Conservation (phyloP, 2,113 vertebrate species). For the Clupea harengus region DNA sequence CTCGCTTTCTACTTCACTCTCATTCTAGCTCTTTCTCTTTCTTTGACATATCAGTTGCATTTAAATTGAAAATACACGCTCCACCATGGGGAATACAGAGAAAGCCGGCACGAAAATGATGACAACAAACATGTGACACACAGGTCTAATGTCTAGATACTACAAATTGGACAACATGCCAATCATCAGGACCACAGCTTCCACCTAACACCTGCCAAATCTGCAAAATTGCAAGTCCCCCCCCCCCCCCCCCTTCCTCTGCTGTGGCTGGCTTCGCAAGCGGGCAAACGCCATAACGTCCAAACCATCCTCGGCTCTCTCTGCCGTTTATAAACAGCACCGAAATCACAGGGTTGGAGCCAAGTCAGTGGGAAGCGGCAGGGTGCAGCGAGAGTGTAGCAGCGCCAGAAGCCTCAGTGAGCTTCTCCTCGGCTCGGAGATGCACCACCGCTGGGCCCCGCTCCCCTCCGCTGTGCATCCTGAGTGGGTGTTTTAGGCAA, state of each 20-base stretch:
- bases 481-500: slow-evolving; percentile 13
- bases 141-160: background rate
- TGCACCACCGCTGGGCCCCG: background rate
- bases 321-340: background rate
- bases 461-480: background rate
- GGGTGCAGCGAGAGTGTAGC: background rate
- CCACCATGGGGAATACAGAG: background rate
- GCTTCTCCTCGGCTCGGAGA: background rate
- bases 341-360: background rate
- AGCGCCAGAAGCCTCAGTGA: background rate
- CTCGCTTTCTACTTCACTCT: background rate
- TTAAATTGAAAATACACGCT: background rate
- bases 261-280: background rate
- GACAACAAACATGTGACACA: background rate
- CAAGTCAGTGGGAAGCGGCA: slow-evolving; percentile 1
- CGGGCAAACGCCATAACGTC: background rate
- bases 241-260: background rate
- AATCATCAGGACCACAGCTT: background rate
- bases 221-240: background rate
- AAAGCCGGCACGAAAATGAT: background rate
- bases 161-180: background rate
- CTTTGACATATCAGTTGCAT: background rate
- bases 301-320: background rate
- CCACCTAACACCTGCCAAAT: background rate
- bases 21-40: background rate